phyloP scores from a whole-genome alignment of 1,140 invertebrate species.

The Polypedilum pembai region DNA sequence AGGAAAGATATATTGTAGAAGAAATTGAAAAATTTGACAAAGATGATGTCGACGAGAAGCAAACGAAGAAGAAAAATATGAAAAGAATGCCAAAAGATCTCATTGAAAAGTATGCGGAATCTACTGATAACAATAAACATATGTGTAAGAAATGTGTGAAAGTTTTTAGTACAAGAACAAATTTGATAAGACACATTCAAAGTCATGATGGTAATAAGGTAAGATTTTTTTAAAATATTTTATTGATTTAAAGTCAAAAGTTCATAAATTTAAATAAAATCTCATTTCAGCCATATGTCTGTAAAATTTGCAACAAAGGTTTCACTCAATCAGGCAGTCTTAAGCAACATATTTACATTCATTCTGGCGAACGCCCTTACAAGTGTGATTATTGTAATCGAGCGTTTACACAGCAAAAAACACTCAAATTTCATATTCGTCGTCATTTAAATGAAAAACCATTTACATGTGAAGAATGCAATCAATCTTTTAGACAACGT shows the following conservation, averaged over 20 bases:
- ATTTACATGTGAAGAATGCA: conserved; percentile 35
- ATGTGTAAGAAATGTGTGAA: conserved; percentile 53
- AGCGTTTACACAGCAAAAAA: conserved; percentile 37
- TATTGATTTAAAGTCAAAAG: too few species aligned
- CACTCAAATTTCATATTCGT: conserved; percentile 33
- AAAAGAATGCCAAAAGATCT: neutral
- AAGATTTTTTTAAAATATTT: neutral
- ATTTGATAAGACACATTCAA: conserved; percentile 53
- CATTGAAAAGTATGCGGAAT: conserved; percentile 12
- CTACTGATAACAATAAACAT: neutral
- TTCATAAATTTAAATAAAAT: neutral
- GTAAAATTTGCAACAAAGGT: conserved; percentile 53
- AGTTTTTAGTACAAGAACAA: conserved; percentile 49
- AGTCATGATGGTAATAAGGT: conserved; percentile 53
- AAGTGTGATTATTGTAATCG: conserved; percentile 38
- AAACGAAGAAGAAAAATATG: neutral
- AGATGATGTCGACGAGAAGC: neutral
- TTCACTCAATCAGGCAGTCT: conserved; percentile 52
- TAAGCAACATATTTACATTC: conserved; percentile 44
- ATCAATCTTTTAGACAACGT: neutral
- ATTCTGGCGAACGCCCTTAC: conserved; percentile 36
- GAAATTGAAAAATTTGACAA: neutral
- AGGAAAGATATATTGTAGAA: neutral
- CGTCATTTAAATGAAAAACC: conserved; percentile 30
- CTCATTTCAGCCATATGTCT: conserved; percentile 45